Percentiles rank a stretch among this genome's conserved stretches.
phyloP scores from a whole-genome alignment of 2,797 vertebrate species.

The Limnodromus scolopaceus region DNA sequence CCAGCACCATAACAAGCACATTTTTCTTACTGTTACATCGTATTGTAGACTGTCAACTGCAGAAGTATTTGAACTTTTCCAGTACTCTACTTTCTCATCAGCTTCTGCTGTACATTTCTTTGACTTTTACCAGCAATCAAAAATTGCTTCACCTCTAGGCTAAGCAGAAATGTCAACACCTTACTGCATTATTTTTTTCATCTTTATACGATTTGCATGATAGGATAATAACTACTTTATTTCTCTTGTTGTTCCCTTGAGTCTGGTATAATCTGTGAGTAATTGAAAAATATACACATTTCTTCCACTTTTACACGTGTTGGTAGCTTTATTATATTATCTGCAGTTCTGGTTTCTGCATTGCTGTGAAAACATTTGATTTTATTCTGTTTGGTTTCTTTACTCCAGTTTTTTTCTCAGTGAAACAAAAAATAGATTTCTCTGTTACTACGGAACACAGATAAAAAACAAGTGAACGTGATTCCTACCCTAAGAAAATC shows the following conservation, averaged over 20 bases:
- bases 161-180: background rate
- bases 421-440: background rate
- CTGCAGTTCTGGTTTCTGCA: background rate
- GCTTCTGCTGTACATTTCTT: background rate
- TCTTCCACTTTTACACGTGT: background rate
- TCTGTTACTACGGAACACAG: background rate
- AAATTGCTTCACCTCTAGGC: background rate
- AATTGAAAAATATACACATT: background rate
- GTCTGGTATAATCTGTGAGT: background rate
- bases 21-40: slow-evolving; percentile 34
- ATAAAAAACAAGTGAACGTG: background rate
- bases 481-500: background rate
- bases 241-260: background rate
- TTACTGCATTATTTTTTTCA: background rate
- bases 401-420: background rate
- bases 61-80: slow-evolving; percentile 15
- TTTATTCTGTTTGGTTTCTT: background rate
- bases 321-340: background rate
- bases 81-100: background rate
- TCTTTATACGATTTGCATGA: background rate
- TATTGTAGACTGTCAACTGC: background rate
- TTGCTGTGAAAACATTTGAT: background rate
- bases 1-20: slow-evolving; percentile 14
- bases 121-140: background rate
- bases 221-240: background rate